A percentile compares a stretch with the other conserved stretches of the same genome.
phyloP scores from a whole-genome alignment of 2,888 invertebrate species.

The Melipona bicolor region DNA sequence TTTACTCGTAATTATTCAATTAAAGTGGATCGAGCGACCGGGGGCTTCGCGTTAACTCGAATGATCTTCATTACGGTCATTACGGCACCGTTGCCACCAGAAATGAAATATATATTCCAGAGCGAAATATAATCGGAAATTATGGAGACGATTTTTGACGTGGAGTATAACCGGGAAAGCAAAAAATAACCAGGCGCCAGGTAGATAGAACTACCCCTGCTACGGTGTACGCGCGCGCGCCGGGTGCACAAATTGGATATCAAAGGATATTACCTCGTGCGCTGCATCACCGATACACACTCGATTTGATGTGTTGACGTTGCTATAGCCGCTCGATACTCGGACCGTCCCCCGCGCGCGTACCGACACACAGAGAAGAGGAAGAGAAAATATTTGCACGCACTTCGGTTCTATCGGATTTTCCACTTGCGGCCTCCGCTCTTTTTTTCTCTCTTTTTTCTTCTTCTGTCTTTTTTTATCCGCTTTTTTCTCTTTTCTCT shows the following conservation, averaged over 20 bases:
- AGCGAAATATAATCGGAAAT: constrained; percentile 43
- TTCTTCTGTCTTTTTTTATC: background rate
- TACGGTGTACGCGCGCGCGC: constrained; percentile 60
- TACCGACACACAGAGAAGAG: constrained; percentile 64
- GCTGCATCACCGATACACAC: constrained; percentile 76
- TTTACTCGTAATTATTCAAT: constrained; percentile 6
- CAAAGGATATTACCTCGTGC: constrained; percentile 80
- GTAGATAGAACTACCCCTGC: constrained; percentile 55
- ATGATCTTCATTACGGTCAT: constrained; percentile 18
- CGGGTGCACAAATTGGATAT: constrained; percentile 81
- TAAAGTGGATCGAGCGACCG: background rate
- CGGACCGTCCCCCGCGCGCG: constrained; percentile 35
- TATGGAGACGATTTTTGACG: constrained; percentile 48
- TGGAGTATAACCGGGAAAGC: constrained; percentile 37
- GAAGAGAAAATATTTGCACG: constrained; percentile 80
- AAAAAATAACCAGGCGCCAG: constrained; percentile 66
- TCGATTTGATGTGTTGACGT: constrained; percentile 79
- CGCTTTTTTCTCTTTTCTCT: background rate
- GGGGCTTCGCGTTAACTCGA: background rate
- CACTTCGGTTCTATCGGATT: constrained; percentile 79
- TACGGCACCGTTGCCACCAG: background rate
- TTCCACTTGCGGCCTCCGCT: constrained; percentile 76
- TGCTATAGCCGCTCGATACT: constrained; percentile 67
- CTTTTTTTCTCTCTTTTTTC: background rate
- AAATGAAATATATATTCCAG: constrained; percentile 2